These are phyloP conservation scores for Drosophila pectinifera DNA, from an alignment of 1,140 invertebrate genomes.

Conservation along the genomic window DNA sequence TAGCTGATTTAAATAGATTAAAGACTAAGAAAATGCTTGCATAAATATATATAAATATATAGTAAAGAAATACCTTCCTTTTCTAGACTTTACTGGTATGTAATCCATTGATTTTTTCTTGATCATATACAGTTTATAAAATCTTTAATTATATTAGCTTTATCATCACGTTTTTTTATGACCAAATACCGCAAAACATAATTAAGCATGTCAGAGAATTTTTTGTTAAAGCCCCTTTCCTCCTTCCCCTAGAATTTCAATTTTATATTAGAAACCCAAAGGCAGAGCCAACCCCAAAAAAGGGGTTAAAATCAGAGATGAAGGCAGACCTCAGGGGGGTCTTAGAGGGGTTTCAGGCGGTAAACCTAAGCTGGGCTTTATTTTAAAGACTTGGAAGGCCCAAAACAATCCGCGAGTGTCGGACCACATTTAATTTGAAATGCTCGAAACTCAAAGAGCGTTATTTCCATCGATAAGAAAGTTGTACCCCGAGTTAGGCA, in stretches of 20 bases:
- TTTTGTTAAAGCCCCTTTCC: no score
- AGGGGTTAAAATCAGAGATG: background rate
- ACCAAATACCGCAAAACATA: background rate
- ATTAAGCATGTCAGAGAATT: background rate
- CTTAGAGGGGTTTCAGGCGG: background rate
- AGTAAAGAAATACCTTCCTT: no score
- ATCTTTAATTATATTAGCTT: no score
- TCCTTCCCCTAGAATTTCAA: background rate
- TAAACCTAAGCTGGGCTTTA: background rate
- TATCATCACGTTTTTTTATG: background rate
- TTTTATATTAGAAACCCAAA: constrained; percentile 3
- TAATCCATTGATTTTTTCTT: no score
- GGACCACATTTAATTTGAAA: constrained; percentile 9
- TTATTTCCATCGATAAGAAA: constrained; percentile 46
- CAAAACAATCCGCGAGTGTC: background rate
- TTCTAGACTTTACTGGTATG: no score
- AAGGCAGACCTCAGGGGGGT: no score
- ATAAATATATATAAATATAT: no score
- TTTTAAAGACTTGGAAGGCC: background rate
- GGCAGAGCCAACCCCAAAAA: background rate
- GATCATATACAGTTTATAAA: no score
- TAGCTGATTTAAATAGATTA: no score
- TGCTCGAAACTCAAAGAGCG: constrained; percentile 4
- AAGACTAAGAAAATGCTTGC: no score
- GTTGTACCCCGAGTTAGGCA: constrained; percentile 10